These are phyloP conservation scores for pig (Sus scrofa) DNA, from an alignment of 2,113 vertebrate species.

Conservation along the genomic window DNA sequence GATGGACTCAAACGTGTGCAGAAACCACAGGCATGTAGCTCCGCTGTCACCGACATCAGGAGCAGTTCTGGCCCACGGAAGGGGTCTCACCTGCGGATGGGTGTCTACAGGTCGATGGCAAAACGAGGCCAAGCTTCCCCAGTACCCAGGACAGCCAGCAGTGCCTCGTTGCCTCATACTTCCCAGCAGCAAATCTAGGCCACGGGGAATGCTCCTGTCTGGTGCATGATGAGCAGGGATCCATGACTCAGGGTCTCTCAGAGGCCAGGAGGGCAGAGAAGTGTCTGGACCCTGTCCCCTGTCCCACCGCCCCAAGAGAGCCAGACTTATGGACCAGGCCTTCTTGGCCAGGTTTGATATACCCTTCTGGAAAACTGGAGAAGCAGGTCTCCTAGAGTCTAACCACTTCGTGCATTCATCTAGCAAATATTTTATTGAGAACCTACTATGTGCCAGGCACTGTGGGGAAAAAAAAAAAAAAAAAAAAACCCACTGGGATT, in stretches of 20 bases:
- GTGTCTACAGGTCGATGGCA: not conserved
- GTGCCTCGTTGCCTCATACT: not conserved
- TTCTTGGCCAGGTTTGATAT: not conserved
- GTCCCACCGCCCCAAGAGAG: not conserved
- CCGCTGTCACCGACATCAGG: not conserved
- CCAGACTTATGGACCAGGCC: not conserved
- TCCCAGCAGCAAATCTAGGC: not conserved
- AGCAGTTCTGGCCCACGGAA: not conserved
- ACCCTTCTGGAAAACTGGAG: not conserved
- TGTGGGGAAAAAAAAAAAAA: not conserved
- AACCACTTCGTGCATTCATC: not conserved
- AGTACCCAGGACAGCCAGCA: not conserved
- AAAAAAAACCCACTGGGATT: not conserved
- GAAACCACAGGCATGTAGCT: not conserved
- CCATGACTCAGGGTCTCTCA: not conserved
- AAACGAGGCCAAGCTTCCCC: not conserved
- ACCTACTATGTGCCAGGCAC: not conserved
- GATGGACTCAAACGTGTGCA: rapidly evolving
- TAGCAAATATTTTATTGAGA: not conserved
- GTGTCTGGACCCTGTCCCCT: not conserved
- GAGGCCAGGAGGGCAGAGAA: not conserved
- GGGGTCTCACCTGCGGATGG: not conserved
- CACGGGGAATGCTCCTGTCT: not conserved
- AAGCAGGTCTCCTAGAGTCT: not conserved
- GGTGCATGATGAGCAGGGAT: not conserved